Evolutionary conservation across 1,140 invertebrate genomes (phyloP).

Genomic region (Chrysopa pallens): DNA sequence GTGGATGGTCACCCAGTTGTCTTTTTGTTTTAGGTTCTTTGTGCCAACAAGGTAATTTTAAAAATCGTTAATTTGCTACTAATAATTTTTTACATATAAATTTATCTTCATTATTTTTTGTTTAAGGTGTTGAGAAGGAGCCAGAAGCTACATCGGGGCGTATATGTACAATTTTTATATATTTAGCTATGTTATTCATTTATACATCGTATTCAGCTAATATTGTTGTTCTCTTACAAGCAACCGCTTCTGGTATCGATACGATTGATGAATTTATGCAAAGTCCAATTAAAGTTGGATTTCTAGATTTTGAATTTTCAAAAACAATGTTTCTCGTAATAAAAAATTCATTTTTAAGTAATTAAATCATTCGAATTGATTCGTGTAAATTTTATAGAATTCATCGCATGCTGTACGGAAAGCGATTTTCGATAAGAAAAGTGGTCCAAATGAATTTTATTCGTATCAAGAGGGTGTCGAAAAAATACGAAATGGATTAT

Average conservation of each 20-base stretch:
- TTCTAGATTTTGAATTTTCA: constrained; percentile 4
- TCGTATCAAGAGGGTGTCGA: constrained; percentile 31
- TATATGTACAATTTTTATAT: constrained; percentile 26
- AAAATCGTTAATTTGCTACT: too few relatives aligned
- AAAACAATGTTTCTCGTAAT: too few relatives aligned
- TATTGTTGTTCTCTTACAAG: constrained; percentile 36
- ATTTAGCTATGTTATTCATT: constrained; percentile 21
- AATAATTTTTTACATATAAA: too few relatives aligned
- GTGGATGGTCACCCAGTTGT: neutral
- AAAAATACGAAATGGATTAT: constrained; percentile 31
- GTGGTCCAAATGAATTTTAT: constrained; percentile 28
- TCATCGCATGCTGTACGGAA: constrained; percentile 31
- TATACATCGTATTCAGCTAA: constrained; percentile 40
- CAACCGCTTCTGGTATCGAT: constrained; percentile 31
- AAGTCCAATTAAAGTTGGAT: constrained; percentile 35
- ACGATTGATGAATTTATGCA: constrained; percentile 30
- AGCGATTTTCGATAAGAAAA: constrained; percentile 36
- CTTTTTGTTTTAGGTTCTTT: constrained; percentile 28
- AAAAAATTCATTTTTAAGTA: too few relatives aligned
- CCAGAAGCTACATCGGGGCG: constrained; percentile 27
- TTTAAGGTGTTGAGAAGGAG: constrained; percentile 15
- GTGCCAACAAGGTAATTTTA: constrained; percentile 31
- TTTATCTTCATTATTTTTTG: too few relatives aligned
- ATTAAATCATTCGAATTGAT: too few relatives aligned
- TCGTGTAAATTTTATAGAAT: constrained; percentile 19